Conservation (phyloP, 2,888 invertebrate species). For the Volucella zonaria region DNA sequence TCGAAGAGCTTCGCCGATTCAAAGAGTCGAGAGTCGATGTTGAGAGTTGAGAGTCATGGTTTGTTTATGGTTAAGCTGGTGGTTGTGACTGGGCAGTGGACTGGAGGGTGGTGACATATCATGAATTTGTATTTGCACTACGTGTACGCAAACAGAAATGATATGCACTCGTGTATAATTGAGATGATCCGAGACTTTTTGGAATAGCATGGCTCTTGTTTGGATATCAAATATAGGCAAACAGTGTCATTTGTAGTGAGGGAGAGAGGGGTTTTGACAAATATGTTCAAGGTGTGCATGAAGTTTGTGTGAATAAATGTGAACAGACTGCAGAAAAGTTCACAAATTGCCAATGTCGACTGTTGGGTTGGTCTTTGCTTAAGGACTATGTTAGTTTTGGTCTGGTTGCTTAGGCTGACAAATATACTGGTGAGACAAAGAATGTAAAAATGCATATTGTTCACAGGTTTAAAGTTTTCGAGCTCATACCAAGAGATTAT, state of each 20-base stretch:
- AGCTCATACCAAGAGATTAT: no score
- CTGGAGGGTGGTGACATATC: slow-evolving; percentile 57
- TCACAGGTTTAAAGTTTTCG: no score
- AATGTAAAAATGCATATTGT: no score
- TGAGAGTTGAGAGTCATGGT: slow-evolving; percentile 14
- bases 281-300: neutral
- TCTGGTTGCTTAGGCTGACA: no score
- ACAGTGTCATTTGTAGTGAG: slow-evolving; percentile 29
- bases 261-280: slow-evolving; percentile 12
- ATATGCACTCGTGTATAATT: slow-evolving; percentile 71
- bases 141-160: slow-evolving; percentile 64
- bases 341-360: no score
- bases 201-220: slow-evolving; percentile 9
- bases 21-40: slow-evolving; percentile 13
- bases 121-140: slow-evolving; percentile 67
- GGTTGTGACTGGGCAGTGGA: neutral
- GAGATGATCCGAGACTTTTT: slow-evolving; percentile 62
- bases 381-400: no score
- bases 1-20: slow-evolving; percentile 35
- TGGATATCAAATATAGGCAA: slow-evolving; percentile 28
- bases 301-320: slow-evolving; percentile 14
- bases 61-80: slow-evolving; percentile 48
- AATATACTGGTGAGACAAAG: no score
- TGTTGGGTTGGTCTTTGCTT: no score
- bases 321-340: no score